A percentile compares a stretch with the other conserved stretches of the same genome.
phyloP scores from a whole-genome alignment of 2,888 invertebrate species.

The Eudasyphora cyanicolor region DNA sequence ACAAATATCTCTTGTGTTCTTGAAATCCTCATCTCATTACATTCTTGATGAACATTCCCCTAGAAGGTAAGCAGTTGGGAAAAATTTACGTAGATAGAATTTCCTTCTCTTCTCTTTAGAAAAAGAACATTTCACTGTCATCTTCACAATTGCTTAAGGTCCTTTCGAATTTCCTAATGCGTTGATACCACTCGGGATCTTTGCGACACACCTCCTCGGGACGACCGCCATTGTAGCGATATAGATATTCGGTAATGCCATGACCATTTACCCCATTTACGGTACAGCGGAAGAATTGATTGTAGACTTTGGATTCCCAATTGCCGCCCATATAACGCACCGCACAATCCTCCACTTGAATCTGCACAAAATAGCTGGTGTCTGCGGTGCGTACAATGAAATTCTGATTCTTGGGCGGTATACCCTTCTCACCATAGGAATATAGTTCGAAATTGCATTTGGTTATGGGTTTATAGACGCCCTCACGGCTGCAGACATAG shows the following conservation, averaged over 20 bases:
- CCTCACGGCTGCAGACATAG: conserved; percentile 82
- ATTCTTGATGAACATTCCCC: too few relatives aligned
- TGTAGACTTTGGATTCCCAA: conserved; percentile 86
- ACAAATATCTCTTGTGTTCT: too few relatives aligned
- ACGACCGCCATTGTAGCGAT: conserved; percentile 82
- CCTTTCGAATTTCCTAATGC: conserved; percentile 77
- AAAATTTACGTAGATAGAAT: background rate
- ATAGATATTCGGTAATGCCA: conserved; percentile 88
- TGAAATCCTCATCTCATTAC: too few relatives aligned
- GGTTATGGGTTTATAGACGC: conserved; percentile 82
- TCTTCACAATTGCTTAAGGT: conserved; percentile 68
- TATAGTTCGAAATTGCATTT: conserved; percentile 84
- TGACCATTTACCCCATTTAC: conserved; percentile 83
- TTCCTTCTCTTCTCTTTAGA: conserved; percentile 38
- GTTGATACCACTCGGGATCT: conserved; percentile 83
- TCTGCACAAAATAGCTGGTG: conserved; percentile 82
- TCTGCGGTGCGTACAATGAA: conserved; percentile 84
- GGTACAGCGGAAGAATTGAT: conserved; percentile 82
- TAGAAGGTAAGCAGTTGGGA: background rate
- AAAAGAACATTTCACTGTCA: conserved; percentile 66
- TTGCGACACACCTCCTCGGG: conserved; percentile 79
- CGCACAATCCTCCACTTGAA: conserved; percentile 82
- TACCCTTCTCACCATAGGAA: conserved; percentile 86
- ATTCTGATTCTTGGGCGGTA: conserved; percentile 84
- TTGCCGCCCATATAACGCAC: conserved; percentile 85